Conservation (phyloP, 2,113 vertebrate species). For the Himantopus leucocephalus region DNA sequence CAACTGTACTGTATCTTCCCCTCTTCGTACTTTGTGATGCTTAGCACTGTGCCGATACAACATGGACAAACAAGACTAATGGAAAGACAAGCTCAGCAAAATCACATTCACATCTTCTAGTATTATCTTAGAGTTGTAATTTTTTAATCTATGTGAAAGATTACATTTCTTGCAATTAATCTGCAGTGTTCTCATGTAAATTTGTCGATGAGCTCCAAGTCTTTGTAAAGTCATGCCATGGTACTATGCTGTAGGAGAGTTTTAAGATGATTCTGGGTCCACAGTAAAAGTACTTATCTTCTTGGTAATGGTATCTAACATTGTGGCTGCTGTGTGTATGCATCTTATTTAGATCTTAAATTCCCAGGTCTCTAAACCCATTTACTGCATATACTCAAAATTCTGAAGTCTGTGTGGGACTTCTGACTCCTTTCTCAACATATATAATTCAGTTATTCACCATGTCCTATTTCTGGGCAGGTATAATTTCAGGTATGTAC, state of each 20-base stretch:
- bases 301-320: not conserved
- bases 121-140: not conserved
- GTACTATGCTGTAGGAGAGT: not conserved
- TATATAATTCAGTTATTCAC: not conserved
- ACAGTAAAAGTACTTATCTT: not conserved
- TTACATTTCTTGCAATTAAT: not conserved
- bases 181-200: not conserved
- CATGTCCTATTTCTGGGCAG: not conserved
- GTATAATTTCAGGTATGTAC: not conserved
- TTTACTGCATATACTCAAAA: not conserved
- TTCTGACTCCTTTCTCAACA: not conserved
- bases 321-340: not conserved
- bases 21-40: not conserved
- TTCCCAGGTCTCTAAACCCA: not conserved
- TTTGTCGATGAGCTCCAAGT: not conserved
- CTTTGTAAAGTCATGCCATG: not conserved
- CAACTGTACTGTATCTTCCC: not conserved
- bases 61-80: not conserved
- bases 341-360: not conserved
- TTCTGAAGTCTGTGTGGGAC: not conserved
- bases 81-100: not conserved
- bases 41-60: fast-evolving
- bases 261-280: not conserved
- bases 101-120: not conserved
- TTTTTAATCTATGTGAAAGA: not conserved